phyloP scores from a whole-genome alignment of 2,113 vertebrate genomes.

The Anarhynchus alexandrinus region DNA sequence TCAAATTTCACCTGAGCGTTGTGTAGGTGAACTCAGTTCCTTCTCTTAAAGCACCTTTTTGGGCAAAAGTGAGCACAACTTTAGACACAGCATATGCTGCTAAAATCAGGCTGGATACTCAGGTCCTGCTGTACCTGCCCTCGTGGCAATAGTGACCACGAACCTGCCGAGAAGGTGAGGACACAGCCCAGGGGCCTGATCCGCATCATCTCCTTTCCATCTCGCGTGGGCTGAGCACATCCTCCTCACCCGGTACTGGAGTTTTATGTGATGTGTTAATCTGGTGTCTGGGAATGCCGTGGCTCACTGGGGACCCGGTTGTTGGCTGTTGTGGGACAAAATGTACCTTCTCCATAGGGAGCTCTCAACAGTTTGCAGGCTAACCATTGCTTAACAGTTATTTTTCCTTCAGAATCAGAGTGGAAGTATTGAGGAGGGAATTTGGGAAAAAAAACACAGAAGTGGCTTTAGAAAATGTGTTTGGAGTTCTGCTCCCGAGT shows the following conservation, averaged over 20 bases:
- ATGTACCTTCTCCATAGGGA: background rate
- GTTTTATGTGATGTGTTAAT: background rate
- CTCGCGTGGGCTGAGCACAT: accelerated
- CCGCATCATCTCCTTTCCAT: accelerated
- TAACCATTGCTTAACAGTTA: background rate
- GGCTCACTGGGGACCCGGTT: background rate
- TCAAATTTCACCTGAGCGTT: background rate
- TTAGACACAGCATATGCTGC: background rate
- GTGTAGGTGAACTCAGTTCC: background rate
- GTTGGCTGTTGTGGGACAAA: background rate
- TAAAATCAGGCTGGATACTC: background rate
- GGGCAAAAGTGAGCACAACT: background rate
- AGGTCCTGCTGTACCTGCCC: background rate
- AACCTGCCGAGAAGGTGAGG: background rate
- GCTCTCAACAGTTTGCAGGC: background rate
- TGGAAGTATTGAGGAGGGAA: background rate
- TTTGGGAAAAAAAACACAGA: background rate
- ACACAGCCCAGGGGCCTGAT: background rate
- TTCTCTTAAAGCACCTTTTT: background rate
- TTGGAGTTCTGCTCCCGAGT: background rate
- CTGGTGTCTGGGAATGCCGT: background rate
- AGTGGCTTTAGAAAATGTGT: background rate
- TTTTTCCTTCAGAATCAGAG: background rate
- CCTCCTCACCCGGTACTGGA: background rate
- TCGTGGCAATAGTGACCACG: accelerated